phyloP scores from a whole-genome alignment of 2,888 invertebrate species.

The Harpagoxenus sublaevis region DNA sequence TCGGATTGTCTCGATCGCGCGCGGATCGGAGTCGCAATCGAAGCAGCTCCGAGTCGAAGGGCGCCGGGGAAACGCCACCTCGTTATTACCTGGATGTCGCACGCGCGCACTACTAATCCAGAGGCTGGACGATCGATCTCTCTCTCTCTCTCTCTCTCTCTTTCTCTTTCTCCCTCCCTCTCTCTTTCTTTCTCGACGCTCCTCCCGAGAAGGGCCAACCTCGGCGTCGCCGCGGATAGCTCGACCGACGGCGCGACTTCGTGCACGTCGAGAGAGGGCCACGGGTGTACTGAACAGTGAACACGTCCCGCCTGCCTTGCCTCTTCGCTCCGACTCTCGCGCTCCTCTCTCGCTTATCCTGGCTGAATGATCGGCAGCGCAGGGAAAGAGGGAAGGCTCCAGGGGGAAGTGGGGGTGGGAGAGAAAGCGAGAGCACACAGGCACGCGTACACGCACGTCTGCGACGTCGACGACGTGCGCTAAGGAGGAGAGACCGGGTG shows the following conservation, averaged over 20 bases:
- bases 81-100: conserved; percentile 43
- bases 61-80: conserved; percentile 20
- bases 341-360: conserved; percentile 43
- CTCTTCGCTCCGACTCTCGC: background rate
- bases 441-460: conserved; percentile 37
- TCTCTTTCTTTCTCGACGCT: conserved; percentile 21
- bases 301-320: background rate
- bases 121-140: conserved; percentile 44
- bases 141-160: conserved; percentile 18
- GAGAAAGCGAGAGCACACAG: conserved; percentile 11
- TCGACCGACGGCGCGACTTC: conserved; percentile 24
- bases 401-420: background rate
- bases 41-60: background rate
- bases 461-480: background rate
- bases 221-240: conserved; percentile 16
- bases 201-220: conserved; percentile 1
- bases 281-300: conserved; percentile 54
- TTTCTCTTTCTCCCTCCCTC: conserved; percentile 4
- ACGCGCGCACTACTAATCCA: conserved; percentile 46
- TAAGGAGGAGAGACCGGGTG: background rate
- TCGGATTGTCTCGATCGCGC: background rate
- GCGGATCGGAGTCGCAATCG: background rate
- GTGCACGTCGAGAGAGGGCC: conserved; percentile 37
- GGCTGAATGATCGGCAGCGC: conserved; percentile 31
- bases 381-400: background rate